These are phyloP conservation scores for Euleptes europaea DNA, from an alignment of 2,113 vertebrate species.

Conservation along the genomic window DNA sequence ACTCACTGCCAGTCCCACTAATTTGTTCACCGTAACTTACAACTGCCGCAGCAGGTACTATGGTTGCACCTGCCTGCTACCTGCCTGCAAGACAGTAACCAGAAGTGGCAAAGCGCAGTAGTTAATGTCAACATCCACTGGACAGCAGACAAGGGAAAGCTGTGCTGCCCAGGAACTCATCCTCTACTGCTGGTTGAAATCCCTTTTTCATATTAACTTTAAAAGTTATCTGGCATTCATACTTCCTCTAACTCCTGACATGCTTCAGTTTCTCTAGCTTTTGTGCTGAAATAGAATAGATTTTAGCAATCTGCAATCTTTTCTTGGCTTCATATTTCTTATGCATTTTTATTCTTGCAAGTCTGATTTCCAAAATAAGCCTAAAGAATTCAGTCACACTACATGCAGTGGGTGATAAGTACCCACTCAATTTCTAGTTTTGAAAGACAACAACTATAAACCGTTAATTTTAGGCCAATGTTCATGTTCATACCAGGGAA, in stretches of 20 bases:
- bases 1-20: too few relatives aligned
- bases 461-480: rapidly evolving
- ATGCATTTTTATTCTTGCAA: not conserved
- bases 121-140: too few relatives aligned
- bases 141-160: too few relatives aligned
- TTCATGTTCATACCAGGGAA: rapidly evolving
- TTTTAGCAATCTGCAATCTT: conserved; percentile 21
- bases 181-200: not conserved
- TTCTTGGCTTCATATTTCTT: conserved; percentile 12
- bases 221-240: not conserved
- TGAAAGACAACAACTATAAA: not conserved
- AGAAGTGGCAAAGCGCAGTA: too few relatives aligned
- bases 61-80: too few relatives aligned
- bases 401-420: not conserved
- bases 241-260: not conserved
- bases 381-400: not conserved
- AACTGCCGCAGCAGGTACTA: too few relatives aligned
- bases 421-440: not conserved
- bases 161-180: too few relatives aligned
- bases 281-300: not conserved
- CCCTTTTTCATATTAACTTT: not conserved
- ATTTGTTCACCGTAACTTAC: too few relatives aligned
- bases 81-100: too few relatives aligned
- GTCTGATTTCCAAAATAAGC: not conserved
- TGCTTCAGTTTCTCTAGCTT: not conserved